Evolutionary conservation across 2,797 vertebrate species (phyloP), one percentile per base, ranked within the genome.

Genomic region (Bovichtus diacanthus): DNA sequence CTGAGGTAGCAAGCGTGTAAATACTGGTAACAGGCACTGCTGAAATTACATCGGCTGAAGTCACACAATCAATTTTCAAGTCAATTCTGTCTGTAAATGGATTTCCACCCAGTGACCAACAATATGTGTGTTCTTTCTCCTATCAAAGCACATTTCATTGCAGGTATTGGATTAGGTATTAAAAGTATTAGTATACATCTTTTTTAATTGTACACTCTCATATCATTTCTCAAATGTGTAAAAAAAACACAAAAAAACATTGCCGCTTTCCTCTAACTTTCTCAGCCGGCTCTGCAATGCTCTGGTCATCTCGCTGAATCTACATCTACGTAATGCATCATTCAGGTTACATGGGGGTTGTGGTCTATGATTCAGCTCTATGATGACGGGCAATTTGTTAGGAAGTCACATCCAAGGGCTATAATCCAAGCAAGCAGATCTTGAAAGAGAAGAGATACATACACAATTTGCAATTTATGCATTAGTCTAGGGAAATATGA

Each of bases 291-390:
- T 68, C 46, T 46, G 31, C 58, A 69, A 53, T 39, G 62, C 27
- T 77, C 38, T 56, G 59, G 38, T 76, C 60, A 76, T 58, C 56
- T 71, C 69, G 38, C 61, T 78, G 60, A 77, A 80, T 68, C 43
- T 38, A 54, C 61, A 77, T 70, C 56, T 60, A 58, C 6, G 15
- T 62, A 54, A 71, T 73, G 60, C 41, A 73, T 81, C 39, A 54
- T 59, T 67, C 59, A 62, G 71, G 60, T 78, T 75, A 58, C 63
- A 50, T 62, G 31, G 43, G 49, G 31, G 54, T 70, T 78, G 54
- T 50, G 39, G 68, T 76, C 72, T 73, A 70, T 78, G 64, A 79
- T 64, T 81, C 81, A 86, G 63, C 66, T 53, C 31, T 54, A 31
- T 80, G 73, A 66, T 72, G 55, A 70, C 54, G 41, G 47, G 58